These are phyloP conservation scores for Phortica magna DNA, from an alignment of 2,888 invertebrate genomes.

Conservation along the genomic window DNA sequence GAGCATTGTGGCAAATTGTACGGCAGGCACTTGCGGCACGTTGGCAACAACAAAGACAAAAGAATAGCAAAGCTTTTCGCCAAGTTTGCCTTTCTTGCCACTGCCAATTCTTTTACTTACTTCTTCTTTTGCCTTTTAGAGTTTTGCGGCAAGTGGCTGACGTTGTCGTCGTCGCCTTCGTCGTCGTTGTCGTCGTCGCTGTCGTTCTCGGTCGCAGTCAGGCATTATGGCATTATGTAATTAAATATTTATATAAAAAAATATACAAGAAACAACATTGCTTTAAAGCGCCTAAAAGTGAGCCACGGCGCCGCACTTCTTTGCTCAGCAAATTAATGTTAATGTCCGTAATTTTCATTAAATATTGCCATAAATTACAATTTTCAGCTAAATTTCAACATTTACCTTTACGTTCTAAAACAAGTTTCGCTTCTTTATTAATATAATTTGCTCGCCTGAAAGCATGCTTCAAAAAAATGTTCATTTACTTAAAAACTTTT, in stretches of 20 bases:
- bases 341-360: conserved; percentile 2
- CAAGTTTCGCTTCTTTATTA: not conserved
- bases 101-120: not conserved
- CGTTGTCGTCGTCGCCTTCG: not conserved
- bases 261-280: conserved; percentile 1
- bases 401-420: not conserved
- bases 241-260: conserved; percentile 66
- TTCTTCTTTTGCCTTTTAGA: not conserved
- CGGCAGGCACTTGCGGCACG: conserved; percentile 66
- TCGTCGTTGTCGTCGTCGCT: not conserved
- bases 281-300: conserved; percentile 30
- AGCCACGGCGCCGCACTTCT: not conserved
- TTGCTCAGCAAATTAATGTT: not conserved
- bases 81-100: not conserved
- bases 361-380: not conserved
- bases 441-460: not conserved
- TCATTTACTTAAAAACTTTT: not conserved
- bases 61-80: conserved; percentile 58
- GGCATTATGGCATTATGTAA: conserved; percentile 63
- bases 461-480: not conserved
- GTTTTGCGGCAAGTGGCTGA: conserved; percentile 17
- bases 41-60: conserved; percentile 58
- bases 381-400: conserved; percentile 3
- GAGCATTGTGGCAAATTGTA: not conserved
- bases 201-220: conserved; percentile 28